Conservation (phyloP, 2,888 invertebrate species). For the Stratiomys singularior region DNA sequence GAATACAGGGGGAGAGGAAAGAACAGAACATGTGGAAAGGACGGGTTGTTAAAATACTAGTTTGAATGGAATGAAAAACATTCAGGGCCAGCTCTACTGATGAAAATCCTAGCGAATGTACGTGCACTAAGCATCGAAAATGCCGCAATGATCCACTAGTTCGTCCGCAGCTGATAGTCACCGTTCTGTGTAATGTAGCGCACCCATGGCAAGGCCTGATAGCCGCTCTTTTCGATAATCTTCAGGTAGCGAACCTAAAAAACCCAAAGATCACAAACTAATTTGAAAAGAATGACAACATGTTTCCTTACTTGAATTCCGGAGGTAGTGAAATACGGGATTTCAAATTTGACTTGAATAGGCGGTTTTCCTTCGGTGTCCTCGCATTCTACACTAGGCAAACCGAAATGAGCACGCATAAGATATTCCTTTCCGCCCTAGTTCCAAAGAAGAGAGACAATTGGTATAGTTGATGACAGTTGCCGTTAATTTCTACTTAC, state of each 20-base stretch:
- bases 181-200: constrained; percentile 99
- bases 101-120: too few species aligned
- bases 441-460: not conserved
- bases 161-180: constrained; percentile 96
- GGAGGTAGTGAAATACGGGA: constrained; percentile 98
- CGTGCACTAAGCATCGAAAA: too few species aligned
- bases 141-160: too few species aligned
- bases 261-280: not conserved
- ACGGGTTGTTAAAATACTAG: too few species aligned
- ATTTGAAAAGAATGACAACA: not conserved
- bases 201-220: constrained; percentile 98
- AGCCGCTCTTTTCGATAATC: constrained; percentile 99
- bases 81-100: too few species aligned
- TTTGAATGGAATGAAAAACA: too few species aligned
- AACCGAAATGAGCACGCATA: constrained; percentile 97
- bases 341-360: constrained; percentile 98
- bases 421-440: constrained; percentile 97
- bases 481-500: constrained; percentile 60
- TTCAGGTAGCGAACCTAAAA: constrained; percentile 85
- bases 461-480: not conserved
- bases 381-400: constrained; percentile 95
- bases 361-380: constrained; percentile 96
- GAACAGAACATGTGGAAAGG: too few species aligned
- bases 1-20: too few species aligned
- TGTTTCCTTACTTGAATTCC: constrained; percentile 88